Conservation (phyloP, 2,888 invertebrate genomes). For the Drosophila limbata region DNA sequence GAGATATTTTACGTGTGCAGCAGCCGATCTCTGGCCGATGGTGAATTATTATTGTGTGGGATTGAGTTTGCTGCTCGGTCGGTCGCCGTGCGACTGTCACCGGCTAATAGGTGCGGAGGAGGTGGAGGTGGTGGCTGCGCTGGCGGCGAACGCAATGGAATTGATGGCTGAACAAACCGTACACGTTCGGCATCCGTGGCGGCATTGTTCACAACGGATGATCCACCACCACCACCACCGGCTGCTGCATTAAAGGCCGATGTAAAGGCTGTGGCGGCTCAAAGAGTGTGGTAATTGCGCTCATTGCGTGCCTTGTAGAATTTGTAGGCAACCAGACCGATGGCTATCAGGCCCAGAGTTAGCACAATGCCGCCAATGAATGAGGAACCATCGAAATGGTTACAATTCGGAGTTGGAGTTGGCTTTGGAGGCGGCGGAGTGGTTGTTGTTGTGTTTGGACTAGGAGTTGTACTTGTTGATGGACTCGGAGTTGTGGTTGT, state of each 20-base stretch:
- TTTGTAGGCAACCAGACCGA: conserved; percentile 93
- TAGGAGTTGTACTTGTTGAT: conserved; percentile 29
- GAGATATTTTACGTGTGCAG: conserved; percentile 80
- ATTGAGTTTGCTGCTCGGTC: conserved; percentile 32
- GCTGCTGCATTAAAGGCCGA: conserved; percentile 83
- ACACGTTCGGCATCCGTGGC: conserved; percentile 80
- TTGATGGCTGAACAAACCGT: conserved; percentile 82
- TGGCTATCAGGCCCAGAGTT: conserved; percentile 91
- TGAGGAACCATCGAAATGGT: conserved; percentile 91
- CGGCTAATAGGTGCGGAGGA: conserved; percentile 38
- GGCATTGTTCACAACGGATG: conserved; percentile 52
- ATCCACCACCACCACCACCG: conserved; percentile 39
- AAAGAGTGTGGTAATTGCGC: conserved; percentile 95
- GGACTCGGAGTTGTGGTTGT: conserved; percentile 39
- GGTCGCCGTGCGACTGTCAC: conserved; percentile 12
- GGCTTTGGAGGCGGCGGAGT: conserved; percentile 69
- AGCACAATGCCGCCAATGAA: conserved; percentile 95
- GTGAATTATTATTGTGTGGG: conserved; percentile 63
- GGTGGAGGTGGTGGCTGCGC: conserved; percentile 77
- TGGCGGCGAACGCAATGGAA: conserved; percentile 79
- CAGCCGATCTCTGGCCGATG: conserved; percentile 79
- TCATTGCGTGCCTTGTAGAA: conserved; percentile 95
- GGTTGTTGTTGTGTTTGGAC: conserved; percentile 53
- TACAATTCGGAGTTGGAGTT: conserved; percentile 81
- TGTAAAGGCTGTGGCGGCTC: conserved; percentile 86